Evolutionary conservation across 1,140 invertebrate species (phyloP).

Genomic region (Nephotettix cincticeps): DNA sequence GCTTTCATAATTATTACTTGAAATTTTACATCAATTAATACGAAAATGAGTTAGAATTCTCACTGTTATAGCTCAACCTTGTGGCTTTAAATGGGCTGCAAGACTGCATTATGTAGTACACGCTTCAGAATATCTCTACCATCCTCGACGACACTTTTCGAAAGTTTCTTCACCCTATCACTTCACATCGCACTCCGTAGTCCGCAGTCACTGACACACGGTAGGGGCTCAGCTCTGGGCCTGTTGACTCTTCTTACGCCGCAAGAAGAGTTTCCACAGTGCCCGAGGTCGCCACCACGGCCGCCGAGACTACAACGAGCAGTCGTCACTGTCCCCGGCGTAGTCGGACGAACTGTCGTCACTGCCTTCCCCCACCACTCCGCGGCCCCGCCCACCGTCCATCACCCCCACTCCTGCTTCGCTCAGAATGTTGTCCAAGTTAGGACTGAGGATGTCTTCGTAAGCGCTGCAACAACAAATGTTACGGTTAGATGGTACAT

Average conservation of each 20-base stretch:
- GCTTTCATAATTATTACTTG: too few species aligned
- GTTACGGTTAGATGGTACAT: too few species aligned
- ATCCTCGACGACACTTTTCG: too few species aligned
- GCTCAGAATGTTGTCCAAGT: conserved; percentile 58
- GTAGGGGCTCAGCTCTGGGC: neutral
- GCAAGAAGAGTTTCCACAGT: neutral
- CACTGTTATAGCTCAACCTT: too few species aligned
- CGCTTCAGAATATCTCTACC: too few species aligned
- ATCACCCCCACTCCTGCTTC: conserved; percentile 4
- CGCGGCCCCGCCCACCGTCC: neutral
- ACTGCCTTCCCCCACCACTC: neutral
- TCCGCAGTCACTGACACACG: neutral
- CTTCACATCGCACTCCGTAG: neutral
- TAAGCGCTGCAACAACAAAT: conserved; percentile 43
- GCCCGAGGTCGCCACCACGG: conserved; percentile 13
- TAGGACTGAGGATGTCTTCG: conserved; percentile 61
- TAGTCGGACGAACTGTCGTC: conserved; percentile 33
- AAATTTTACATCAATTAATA: too few species aligned
- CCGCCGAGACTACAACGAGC: conserved; percentile 23
- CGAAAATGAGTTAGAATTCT: too few species aligned
- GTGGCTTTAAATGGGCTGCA: too few species aligned
- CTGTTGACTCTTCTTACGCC: neutral
- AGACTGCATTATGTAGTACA: too few species aligned
- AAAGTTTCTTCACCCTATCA: neutral
- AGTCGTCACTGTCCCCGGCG: conserved; percentile 37